Evolutionary conservation across 2,888 invertebrate genomes (phyloP).

Genomic region (Mythimna ferrago): DNA sequence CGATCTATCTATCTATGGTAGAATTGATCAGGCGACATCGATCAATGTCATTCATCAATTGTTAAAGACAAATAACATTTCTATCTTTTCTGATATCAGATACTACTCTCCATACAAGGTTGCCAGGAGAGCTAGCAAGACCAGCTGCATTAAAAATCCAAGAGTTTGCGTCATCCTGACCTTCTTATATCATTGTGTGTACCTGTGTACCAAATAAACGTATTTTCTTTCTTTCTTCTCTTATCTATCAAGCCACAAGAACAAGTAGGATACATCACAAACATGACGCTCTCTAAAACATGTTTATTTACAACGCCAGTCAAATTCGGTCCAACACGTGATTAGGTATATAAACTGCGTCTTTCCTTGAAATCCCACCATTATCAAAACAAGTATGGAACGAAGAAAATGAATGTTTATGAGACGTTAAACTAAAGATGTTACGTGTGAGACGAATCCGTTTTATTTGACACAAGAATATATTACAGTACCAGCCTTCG

Average conservation of each 20-base stretch:
- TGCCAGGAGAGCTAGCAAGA: background rate
- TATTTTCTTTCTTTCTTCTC: too few relatives aligned
- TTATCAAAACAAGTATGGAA: constrained; percentile 39
- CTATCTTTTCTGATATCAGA: too few relatives aligned
- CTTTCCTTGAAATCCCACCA: constrained; percentile 39
- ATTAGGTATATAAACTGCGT: constrained; percentile 32
- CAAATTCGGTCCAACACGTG: constrained; percentile 42
- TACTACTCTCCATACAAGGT: background rate
- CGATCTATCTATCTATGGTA: too few relatives aligned
- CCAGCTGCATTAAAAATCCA: background rate
- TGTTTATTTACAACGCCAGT: constrained; percentile 50
- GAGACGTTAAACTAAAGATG: constrained; percentile 38
- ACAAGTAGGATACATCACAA: constrained; percentile 10
- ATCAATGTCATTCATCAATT: too few relatives aligned
- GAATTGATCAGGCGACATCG: too few relatives aligned
- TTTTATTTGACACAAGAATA: constrained; percentile 46
- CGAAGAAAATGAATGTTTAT: constrained; percentile 42
- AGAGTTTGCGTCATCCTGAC: background rate
- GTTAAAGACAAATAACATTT: too few relatives aligned
- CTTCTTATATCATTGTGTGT: too few relatives aligned
- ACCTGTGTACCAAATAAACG: too few relatives aligned
- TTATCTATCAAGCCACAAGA: background rate
- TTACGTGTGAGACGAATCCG: constrained; percentile 24
- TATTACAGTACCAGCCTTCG: constrained; percentile 28
- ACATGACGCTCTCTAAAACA: constrained; percentile 19